Base-by-base conservation (phyloP, 2,797 vertebrate species). In the Pterois miles region DNA sequence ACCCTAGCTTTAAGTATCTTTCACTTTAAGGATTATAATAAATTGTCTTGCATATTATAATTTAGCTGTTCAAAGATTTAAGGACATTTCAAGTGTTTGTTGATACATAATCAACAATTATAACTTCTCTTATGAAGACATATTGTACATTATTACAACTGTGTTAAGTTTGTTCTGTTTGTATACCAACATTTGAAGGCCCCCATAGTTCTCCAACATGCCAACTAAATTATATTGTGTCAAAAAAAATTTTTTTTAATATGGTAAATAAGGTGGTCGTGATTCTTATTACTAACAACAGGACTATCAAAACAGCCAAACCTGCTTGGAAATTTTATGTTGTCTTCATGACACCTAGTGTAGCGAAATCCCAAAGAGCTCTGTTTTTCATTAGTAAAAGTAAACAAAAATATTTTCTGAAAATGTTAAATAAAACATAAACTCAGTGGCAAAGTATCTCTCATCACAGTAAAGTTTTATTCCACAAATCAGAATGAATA, bases 401-500 rank as follows among this genome's bases (percentile, higher is more conserved):
- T 29, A 27, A 6, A 16, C 25, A 4, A 56, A 52, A 52, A 59
- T 58, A 18, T 59, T 60, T 36, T 62, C 22, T 62, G 34, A 40
- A 62, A 16, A 62, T 23, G 5, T 9, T 22, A 5, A n/a, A 11
- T 8, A 59, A 1, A 59, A 48, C 13, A 53, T n/a, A 29, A 56
- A 64, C 4, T 53, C 50, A 74, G 13, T 1, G 31, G 5, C 3
- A 16, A 56, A 2, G n/a, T 5, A 18, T 68, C 36, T 50, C 31
- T 73, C 4, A 63, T 63, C 67, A 78, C 64, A 82, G 66, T 71
- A 48, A 48, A 59, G 2, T 7, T 88, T 86, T 84, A 86, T 86
- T 89, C 31, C 8, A 80, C 6, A 83, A 60, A 65, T 59, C 36
- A 75, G 38, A 69, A 18, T 34, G 38, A 59, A 68, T 31, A 65